phyloP scores from a whole-genome alignment of 1,140 invertebrate species.

The Drosophila fuyamai region DNA sequence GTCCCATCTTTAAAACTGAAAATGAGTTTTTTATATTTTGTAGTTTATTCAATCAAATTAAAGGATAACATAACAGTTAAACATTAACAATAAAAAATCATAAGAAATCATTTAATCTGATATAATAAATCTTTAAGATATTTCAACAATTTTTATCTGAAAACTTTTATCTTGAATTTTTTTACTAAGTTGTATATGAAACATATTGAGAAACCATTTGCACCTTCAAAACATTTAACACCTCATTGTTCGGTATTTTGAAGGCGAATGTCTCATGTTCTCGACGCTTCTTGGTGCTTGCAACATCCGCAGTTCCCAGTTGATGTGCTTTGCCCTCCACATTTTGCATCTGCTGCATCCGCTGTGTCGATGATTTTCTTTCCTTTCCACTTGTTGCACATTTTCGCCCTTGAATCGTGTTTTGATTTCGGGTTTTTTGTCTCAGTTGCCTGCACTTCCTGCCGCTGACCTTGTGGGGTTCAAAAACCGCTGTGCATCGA shows the following conservation, averaged over 20 bases:
- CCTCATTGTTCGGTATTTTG: slow-evolving; percentile 10
- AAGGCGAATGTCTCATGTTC: slow-evolving; percentile 21
- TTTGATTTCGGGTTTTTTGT: slow-evolving; percentile 59
- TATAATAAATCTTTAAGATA: too few relatives aligned
- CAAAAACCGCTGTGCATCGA: slow-evolving; percentile 46
- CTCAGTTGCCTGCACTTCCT: slow-evolving; percentile 63
- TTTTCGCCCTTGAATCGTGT: slow-evolving; percentile 61
- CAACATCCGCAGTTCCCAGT: slow-evolving; percentile 48
- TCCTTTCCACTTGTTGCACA: slow-evolving; percentile 49
- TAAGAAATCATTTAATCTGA: too few relatives aligned
- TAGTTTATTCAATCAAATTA: too few relatives aligned
- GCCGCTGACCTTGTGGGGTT: slow-evolving; percentile 60
- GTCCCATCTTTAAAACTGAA: too few relatives aligned
- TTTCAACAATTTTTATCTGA: too few relatives aligned
- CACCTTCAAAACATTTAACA: slow-evolving; percentile 11
- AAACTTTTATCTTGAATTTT: too few relatives aligned
- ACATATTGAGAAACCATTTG: too few relatives aligned
- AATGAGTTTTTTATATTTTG: too few relatives aligned
- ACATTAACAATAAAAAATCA: too few relatives aligned
- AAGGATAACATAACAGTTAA: too few relatives aligned
- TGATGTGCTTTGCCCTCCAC: slow-evolving; percentile 6
- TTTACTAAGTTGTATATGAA: too few relatives aligned
- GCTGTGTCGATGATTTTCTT: slow-evolving; percentile 64
- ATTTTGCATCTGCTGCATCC: slow-evolving; percentile 54
- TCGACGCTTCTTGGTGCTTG: slow-evolving; percentile 39